A percentile compares a stretch with the other conserved stretches of the same genome.
Evolutionary conservation across 2,113 vertebrate species (phyloP).

Genomic region (Tor tambroides): DNA sequence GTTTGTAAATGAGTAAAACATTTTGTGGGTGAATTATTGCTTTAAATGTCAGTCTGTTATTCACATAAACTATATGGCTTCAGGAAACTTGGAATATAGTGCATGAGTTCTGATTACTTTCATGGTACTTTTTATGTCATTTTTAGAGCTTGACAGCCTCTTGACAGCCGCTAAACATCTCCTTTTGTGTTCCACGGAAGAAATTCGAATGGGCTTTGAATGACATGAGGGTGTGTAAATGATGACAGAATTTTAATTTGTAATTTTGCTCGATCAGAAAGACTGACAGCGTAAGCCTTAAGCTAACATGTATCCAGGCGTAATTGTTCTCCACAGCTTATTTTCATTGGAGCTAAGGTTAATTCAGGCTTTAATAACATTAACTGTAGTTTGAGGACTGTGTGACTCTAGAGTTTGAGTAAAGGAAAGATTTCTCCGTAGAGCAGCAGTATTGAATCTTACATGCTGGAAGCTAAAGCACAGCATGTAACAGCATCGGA

Average conservation of each 20-base stretch:
- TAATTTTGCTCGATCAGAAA: slow-evolving; percentile 51
- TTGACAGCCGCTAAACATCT: neutral
- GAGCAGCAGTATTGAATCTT: neutral
- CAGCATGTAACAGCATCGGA: neutral
- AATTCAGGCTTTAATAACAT: slow-evolving; percentile 66
- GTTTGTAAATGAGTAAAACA: neutral
- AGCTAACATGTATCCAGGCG: slow-evolving; percentile 67
- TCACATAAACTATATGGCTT: neutral
- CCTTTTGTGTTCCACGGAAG: neutral
- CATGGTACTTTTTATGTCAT: neutral
- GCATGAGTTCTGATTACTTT: neutral
- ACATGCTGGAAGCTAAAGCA: neutral
- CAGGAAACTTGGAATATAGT: neutral
- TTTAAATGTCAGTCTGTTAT: neutral
- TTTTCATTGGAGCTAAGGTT: slow-evolving; percentile 69
- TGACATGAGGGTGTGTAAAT: slow-evolving; percentile 3
- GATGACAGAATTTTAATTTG: neutral
- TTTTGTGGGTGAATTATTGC: neutral
- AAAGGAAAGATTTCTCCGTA: neutral
- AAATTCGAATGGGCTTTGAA: neutral
- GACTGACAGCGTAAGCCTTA: slow-evolving; percentile 46
- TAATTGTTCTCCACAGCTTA: slow-evolving; percentile 61
- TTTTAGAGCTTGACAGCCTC: neutral
- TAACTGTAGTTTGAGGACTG: slow-evolving; percentile 59
- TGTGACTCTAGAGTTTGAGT: neutral